Percentiles rank a stretch among this genome's conserved stretches.
Evolutionary conservation across 2,113 vertebrate species (phyloP).

Genomic region (Salvelinus sp.): DNA sequence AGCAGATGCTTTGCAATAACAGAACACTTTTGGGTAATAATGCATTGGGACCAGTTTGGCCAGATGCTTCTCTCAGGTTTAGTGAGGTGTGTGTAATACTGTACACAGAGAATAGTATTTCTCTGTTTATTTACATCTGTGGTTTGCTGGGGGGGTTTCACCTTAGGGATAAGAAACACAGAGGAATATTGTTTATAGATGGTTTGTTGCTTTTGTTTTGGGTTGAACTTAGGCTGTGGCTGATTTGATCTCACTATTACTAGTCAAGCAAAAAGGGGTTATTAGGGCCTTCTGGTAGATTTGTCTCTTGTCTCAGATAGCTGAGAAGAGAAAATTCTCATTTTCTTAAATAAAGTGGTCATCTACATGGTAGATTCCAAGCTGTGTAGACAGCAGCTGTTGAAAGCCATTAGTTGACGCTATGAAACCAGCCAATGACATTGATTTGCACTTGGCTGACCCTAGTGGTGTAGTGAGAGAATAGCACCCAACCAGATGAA

Average conservation of each 20-base stretch:
- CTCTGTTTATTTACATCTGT: constrained; percentile 15
- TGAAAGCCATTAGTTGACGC: not conserved
- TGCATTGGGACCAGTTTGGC: too few species aligned
- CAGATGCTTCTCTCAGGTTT: not conserved
- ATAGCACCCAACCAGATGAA: constrained; percentile 19
- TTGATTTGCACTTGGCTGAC: constrained; percentile 16
- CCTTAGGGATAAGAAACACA: constrained; percentile 45
- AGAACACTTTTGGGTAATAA: too few species aligned
- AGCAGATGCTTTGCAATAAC: too few species aligned
- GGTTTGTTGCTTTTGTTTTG: not conserved
- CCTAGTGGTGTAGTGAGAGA: constrained; percentile 33
- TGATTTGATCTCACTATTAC: not conserved
- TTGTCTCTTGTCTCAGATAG: too few species aligned
- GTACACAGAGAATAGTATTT: too few species aligned
- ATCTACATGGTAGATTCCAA: not conserved
- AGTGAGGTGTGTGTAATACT: too few species aligned
- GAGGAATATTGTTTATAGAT: not conserved
- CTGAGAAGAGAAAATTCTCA: not conserved
- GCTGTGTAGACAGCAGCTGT: not conserved
- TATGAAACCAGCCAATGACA: not conserved
- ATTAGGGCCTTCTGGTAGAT: too few species aligned
- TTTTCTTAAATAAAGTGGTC: not conserved
- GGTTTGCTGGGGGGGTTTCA: constrained; percentile 3
- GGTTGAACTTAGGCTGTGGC: not conserved
- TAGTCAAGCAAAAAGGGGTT: too few species aligned